Base-by-base conservation (phyloP, 2,113 vertebrate genomes). In the Prinia subflava region DNA sequence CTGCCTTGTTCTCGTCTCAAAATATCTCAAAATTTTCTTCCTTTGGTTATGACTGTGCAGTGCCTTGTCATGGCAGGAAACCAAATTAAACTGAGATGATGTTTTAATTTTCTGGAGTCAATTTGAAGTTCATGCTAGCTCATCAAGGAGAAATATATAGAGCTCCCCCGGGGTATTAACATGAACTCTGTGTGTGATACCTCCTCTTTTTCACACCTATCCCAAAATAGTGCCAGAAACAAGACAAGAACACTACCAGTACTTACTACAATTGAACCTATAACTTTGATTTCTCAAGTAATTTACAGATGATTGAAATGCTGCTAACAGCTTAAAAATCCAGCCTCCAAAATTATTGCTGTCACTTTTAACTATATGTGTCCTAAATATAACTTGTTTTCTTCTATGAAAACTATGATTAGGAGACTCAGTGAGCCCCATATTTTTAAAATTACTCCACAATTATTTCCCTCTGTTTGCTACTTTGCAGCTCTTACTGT, bases 1-100 rank as follows among this genome's bases (percentile, higher is more conserved):
- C 13, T 73, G 74, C 31, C 87, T 87, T 76, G 9, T 88, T 91
- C 70, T 91, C 3, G 0, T 85, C 91, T 88, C 85, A 97, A 90
- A 96, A 96, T 97, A 98, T 88, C 86, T 92, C 84, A 70, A n/a
- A 44, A 25, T 73, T 85, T 95, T 91, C 71, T 87, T 96, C 71
- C 84, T 77, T 95, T 96, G 67, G 63, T 92, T 90, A 74, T 90
- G 73, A 94, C 60, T 94, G 16, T 78, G 92, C 69, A 74, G 49
- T 83, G 89, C 53, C 53, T 70, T 88, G 76, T 77, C 73, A 92
- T 50, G 59, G 69, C 69, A 96, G 78, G 83, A 96, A 96, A 94
- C 89, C 0, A 0, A 73, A 28, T 56, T 90, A 86, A 94, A 83
- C 41, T 30, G 87, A 92, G n/a, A 15, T 56, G 49, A 60, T 83